These are phyloP conservation scores for Dione juno DNA, from an alignment of 2,888 invertebrate genomes.

Conservation along the genomic window DNA sequence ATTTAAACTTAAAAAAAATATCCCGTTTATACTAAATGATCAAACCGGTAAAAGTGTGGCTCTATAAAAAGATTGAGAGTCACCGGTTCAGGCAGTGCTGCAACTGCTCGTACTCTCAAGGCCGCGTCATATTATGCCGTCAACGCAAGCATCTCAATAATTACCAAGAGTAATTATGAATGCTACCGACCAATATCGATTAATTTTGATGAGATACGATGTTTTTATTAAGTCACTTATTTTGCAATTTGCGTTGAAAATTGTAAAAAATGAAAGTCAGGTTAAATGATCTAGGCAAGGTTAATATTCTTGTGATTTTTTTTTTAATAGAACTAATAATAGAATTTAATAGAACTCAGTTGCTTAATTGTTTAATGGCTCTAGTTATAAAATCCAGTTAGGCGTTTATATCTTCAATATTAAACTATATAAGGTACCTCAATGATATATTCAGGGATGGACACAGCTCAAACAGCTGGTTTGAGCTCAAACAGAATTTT, in stretches of 20 bases:
- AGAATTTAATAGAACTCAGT: too few species aligned
- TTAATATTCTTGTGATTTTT: not conserved
- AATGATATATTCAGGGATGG: too few species aligned
- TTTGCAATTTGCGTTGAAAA: conserved; percentile 8
- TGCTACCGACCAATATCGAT: conserved; percentile 21
- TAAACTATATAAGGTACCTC: too few species aligned
- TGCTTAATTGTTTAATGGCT: too few species aligned
- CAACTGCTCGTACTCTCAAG: not conserved
- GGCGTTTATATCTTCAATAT: too few species aligned
- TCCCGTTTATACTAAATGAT: too few species aligned
- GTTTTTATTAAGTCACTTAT: conserved; percentile 4
- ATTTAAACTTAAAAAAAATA: too few species aligned
- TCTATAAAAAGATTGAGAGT: not conserved
- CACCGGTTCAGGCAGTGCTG: not conserved
- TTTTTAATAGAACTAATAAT: too few species aligned
- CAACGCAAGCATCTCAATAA: conserved; percentile 9
- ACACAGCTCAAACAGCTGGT: too few species aligned
- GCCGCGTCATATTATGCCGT: not conserved
- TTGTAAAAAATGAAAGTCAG: conserved; percentile 8
- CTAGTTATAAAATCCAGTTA: too few species aligned
- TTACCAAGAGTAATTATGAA: conserved; percentile 14
- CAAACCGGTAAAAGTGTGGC: not conserved
- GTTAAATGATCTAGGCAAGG: conserved; percentile 13
- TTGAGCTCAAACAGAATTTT: too few species aligned
- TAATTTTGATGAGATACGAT: conserved; percentile 17